Conservation (phyloP, 2,797 vertebrate genomes). For the Phalanger gymnotis region DNA sequence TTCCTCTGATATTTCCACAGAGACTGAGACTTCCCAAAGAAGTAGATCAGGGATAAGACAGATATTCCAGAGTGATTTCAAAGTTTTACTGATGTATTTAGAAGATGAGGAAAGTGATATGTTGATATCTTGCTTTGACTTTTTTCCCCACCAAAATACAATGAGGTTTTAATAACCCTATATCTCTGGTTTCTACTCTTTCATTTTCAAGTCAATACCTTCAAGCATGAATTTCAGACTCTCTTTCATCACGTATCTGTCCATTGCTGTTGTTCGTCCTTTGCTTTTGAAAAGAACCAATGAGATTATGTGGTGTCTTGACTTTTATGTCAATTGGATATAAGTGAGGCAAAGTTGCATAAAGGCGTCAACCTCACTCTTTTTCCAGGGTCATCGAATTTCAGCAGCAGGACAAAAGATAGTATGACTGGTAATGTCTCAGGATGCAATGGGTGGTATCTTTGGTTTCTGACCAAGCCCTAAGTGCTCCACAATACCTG, state of each 20-base stretch:
- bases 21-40: conserved; percentile 50
- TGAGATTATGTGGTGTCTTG: too few relatives aligned
- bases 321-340: too few relatives aligned
- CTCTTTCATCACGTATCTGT: not conserved
- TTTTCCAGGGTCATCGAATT: too few relatives aligned
- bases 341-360: too few relatives aligned
- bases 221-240: not conserved
- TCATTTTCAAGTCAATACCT: not conserved
- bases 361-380: too few relatives aligned
- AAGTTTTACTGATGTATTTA: conserved; percentile 5
- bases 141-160: not conserved
- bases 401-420: too few relatives aligned
- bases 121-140: conserved; percentile 12
- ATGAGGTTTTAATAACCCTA: too few relatives aligned
- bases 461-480: too few relatives aligned
- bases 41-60: conserved; percentile 2
- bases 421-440: too few relatives aligned
- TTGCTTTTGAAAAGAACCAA: too few relatives aligned
- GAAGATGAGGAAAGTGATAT: not conserved
- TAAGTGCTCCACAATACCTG: too few relatives aligned
- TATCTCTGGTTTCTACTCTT: not conserved
- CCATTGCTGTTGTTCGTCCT: not conserved
- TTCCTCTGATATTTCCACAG: conserved; percentile 56
- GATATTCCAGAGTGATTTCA: conserved; percentile 55
- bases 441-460: too few relatives aligned